phyloP scores from a whole-genome alignment of 2,797 vertebrate species.

The Melanotaenia trifasciata region DNA sequence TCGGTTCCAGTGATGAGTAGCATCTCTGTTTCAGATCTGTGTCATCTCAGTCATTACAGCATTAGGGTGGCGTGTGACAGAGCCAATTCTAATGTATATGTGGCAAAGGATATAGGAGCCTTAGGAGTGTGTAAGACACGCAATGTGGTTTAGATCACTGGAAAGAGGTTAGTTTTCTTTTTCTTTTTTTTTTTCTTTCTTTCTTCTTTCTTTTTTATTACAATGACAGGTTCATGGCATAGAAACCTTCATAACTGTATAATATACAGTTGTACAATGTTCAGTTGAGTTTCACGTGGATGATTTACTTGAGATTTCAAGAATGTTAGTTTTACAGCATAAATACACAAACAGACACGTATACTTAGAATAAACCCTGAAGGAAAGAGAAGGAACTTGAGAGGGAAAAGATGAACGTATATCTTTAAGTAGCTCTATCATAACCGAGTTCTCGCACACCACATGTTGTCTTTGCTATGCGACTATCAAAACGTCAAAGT shows the following conservation, averaged over 20 bases:
- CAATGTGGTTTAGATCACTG: constrained; percentile 39
- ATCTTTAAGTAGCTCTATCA: constrained; percentile 1
- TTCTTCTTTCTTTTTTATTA: not conserved
- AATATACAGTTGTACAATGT: constrained; percentile 1
- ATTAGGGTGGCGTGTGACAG: constrained; percentile 42
- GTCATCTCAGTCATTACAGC: constrained; percentile 47
- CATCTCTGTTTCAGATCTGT: constrained; percentile 31
- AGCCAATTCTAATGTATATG: constrained; percentile 38
- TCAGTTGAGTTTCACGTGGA: not conserved
- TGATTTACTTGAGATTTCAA: not conserved
- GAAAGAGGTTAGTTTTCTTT: constrained; percentile 6
- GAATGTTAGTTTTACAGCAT: not conserved
- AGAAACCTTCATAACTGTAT: constrained; percentile 5
- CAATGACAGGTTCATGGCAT: not conserved
- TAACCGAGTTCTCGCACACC: constrained; percentile 9
- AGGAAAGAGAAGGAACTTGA: not conserved
- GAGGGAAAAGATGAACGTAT: not conserved
- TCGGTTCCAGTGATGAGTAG: constrained; percentile 18
- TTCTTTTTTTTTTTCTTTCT: not conserved
- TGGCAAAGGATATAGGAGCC: constrained; percentile 37
- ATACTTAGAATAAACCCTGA: not conserved
- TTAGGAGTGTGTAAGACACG: constrained; percentile 30
- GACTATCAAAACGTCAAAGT: constrained; percentile 32
- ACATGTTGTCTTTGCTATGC: constrained; percentile 20
- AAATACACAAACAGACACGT: not conserved